phyloP scores from a whole-genome alignment of 2,113 vertebrate species.

The Hemibagrus wyckioides region DNA sequence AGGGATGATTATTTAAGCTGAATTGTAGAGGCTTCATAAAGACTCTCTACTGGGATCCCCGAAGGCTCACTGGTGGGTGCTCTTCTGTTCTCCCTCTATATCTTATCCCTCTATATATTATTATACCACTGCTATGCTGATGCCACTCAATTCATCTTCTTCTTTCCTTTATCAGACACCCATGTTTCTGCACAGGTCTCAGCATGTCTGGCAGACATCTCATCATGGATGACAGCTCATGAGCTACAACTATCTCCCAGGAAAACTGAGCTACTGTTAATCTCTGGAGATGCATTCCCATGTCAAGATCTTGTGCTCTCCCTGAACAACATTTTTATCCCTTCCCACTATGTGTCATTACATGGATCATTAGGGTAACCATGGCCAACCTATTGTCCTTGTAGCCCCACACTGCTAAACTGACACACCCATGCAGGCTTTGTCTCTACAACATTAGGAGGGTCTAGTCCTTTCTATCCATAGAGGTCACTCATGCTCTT shows the following conservation, averaged over 20 bases:
- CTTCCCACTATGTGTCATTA: background rate
- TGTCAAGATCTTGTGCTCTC: background rate
- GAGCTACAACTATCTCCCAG: background rate
- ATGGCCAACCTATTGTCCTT: background rate
- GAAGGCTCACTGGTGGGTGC: background rate
- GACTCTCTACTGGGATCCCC: background rate
- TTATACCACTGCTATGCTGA: background rate
- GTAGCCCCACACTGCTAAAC: background rate
- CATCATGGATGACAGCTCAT: background rate
- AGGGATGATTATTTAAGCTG: background rate
- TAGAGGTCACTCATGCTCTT: background rate
- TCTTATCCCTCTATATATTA: background rate
- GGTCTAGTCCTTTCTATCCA: background rate
- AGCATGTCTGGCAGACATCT: background rate
- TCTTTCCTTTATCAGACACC: background rate
- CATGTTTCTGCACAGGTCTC: background rate
- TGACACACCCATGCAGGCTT: background rate
- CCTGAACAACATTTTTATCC: background rate
- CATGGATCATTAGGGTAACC: background rate
- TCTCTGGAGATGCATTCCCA: background rate
- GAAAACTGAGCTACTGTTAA: background rate
- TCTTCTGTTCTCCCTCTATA: background rate
- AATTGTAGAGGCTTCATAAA: background rate
- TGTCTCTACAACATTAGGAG: background rate
- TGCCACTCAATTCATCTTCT: background rate